A percentile compares a stretch with the other conserved stretches of the same genome.
These are phyloP conservation scores for Theonella swinhoei DNA, from an alignment of 37 sponge, comb jelly and placozoan genomes.

Conservation along the genomic window DNA sequence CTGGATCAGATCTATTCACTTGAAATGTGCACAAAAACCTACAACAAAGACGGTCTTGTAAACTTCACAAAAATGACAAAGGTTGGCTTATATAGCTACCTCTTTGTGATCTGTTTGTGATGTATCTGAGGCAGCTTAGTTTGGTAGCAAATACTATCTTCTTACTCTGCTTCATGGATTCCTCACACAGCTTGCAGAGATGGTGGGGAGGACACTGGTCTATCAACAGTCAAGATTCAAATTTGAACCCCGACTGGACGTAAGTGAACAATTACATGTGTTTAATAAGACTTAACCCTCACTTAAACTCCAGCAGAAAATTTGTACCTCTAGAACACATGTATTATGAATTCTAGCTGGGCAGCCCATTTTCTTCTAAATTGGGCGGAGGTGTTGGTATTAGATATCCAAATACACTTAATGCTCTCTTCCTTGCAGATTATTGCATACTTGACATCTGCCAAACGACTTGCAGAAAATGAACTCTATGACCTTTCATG, in stretches of 20 bases:
- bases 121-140: too few relatives aligned
- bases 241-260: constrained; percentile 64
- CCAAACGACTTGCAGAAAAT: constrained; percentile 62
- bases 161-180: too few relatives aligned
- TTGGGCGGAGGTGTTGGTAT: too few relatives aligned
- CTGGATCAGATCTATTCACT: constrained; percentile 79
- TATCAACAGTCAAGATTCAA: constrained; percentile 33
- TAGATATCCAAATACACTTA: too few relatives aligned
- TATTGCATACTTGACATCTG: constrained; percentile 62
- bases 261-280: constrained; percentile 11
- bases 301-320: background rate
- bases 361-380: too few relatives aligned
- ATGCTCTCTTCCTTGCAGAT: constrained; percentile 30
- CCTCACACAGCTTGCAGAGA: constrained; percentile 30
- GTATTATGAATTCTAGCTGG: too few relatives aligned
- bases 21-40: constrained; percentile 67
- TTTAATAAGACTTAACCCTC: background rate
- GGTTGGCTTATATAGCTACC: constrained; percentile 15
- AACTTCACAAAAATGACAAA: constrained; percentile 92
- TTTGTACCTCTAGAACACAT: too few relatives aligned
- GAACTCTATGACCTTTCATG: constrained; percentile 65
- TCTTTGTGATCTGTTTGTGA: too few relatives aligned
- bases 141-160: too few relatives aligned
- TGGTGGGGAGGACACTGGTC: constrained; percentile 40
- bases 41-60: constrained; percentile 80